These are phyloP conservation scores for Antigone vipio DNA, from an alignment of 2,113 vertebrate species.

Conservation along the genomic window DNA sequence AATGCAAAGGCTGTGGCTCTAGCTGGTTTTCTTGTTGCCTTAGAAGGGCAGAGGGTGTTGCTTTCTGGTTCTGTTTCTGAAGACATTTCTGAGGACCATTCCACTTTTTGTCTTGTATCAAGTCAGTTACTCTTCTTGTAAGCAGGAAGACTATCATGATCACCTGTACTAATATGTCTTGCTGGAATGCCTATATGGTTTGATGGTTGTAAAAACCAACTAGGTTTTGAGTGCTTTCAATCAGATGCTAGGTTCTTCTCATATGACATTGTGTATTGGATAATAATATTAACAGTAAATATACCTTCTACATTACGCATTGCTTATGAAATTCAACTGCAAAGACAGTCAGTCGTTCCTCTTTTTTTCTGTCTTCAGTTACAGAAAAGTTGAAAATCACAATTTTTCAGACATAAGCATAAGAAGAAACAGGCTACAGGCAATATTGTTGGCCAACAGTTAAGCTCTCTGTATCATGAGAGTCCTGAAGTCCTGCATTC, in stretches of 20 bases:
- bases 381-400: not conserved
- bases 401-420: not conserved
- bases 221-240: not conserved
- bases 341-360: not conserved
- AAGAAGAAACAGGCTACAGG: not conserved
- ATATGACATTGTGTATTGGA: not conserved
- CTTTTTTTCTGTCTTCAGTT: not conserved
- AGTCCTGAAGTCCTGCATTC: not conserved
- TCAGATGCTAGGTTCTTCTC: not conserved
- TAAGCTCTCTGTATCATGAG: not conserved
- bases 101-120: not conserved
- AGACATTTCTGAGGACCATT: not conserved
- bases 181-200: not conserved
- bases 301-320: not conserved
- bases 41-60: not conserved
- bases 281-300: not conserved
- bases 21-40: not conserved
- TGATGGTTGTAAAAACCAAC: not conserved
- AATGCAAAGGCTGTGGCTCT: not conserved
- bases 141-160: not conserved
- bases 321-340: not conserved
- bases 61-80: not conserved
- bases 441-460: not conserved
- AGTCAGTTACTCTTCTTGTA: not conserved
- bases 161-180: not conserved